Conservation (phyloP, 53 echinoderm and acorn worm species). For the Crossaster papposus region DNA sequence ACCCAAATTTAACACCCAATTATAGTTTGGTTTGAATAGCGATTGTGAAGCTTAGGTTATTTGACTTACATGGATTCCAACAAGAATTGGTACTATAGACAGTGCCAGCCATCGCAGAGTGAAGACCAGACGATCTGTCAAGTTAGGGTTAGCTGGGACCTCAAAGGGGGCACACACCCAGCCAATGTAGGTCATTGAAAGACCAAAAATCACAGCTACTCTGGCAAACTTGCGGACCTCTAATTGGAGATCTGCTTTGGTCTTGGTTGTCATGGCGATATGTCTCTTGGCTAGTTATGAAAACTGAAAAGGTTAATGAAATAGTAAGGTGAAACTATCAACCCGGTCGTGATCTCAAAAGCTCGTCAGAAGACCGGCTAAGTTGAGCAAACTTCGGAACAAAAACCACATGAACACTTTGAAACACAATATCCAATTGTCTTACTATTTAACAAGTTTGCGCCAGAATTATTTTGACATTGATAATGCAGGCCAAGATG, state of each 20-base stretch:
- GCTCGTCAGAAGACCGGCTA: too few relatives aligned
- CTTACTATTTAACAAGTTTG: too few relatives aligned
- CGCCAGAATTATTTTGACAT: too few relatives aligned
- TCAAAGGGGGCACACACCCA: constrained; percentile 12
- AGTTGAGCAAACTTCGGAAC: too few relatives aligned
- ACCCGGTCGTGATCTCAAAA: too few relatives aligned
- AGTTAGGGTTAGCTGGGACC: not conserved
- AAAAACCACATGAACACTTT: too few relatives aligned
- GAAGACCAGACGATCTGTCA: constrained; percentile 25
- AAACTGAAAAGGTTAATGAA: not conserved
- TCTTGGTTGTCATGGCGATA: not conserved
- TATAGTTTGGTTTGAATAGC: too few relatives aligned
- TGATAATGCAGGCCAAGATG: too few relatives aligned
- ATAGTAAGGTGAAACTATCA: too few relatives aligned
- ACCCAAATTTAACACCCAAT: too few relatives aligned
- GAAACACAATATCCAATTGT: too few relatives aligned
- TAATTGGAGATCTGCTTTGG: constrained; percentile 8
- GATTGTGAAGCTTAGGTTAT: too few relatives aligned
- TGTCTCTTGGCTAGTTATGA: not conserved
- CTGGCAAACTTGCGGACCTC: not conserved
- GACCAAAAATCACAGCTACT: not conserved
- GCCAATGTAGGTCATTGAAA: not conserved
- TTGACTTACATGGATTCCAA: constrained; percentile 14
- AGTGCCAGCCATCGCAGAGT: constrained; percentile 30
- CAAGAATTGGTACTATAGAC: constrained; percentile 9